Evolutionary conservation across 2,888 invertebrate genomes (phyloP).

Genomic region (Notocelia uddmanniana): DNA sequence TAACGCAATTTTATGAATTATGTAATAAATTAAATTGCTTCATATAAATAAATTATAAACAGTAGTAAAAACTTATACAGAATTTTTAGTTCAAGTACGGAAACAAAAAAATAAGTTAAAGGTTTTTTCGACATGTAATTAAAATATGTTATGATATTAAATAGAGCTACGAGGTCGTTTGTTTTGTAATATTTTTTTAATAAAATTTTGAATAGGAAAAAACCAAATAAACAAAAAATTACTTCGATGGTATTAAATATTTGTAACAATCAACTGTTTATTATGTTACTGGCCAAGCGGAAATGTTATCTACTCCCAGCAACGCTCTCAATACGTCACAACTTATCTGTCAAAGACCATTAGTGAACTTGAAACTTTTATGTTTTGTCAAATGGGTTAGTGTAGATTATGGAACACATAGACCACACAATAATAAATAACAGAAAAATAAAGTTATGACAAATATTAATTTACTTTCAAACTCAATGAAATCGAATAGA

Average conservation of each 20-base stretch:
- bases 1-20: background rate
- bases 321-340: constrained; percentile 17
- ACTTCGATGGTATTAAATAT: background rate
- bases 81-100: no score
- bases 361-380: constrained; percentile 32
- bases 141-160: no score
- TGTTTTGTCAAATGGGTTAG: constrained; percentile 1
- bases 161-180: no score
- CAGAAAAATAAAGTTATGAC: background rate
- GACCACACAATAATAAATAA: background rate
- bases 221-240: background rate
- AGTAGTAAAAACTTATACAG: background rate
- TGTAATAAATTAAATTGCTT: background rate
- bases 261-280: background rate
- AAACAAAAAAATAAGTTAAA: no score
- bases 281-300: constrained; percentile 5
- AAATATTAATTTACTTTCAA: background rate
- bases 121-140: no score
- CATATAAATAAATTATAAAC: background rate
- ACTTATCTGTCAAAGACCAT: constrained; percentile 26
- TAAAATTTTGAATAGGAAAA: background rate
- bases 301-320: constrained; percentile 33
- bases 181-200: background rate
- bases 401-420: background rate
- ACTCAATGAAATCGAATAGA: no score